A percentile compares a stretch with the other conserved stretches of the same genome.
Conservation (phyloP, 2,888 invertebrate genomes). For the Eupithecia abbreviata region DNA sequence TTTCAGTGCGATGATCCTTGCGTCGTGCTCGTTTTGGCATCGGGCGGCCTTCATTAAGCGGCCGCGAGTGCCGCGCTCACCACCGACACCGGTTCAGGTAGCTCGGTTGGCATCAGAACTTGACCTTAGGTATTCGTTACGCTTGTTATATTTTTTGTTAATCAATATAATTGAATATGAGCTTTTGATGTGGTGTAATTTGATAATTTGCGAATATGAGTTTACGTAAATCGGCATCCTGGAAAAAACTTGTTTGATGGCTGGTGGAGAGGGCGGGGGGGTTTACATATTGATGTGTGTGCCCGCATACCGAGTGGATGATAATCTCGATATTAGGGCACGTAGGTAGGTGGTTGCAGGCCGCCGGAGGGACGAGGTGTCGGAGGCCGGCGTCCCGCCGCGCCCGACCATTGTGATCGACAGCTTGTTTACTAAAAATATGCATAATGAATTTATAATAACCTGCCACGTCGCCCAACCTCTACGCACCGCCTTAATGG, state of each 20-base stretch:
- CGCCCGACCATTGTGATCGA: constrained; percentile 80
- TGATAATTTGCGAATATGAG: constrained; percentile 75
- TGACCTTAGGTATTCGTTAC: constrained; percentile 81
- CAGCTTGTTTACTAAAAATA: constrained; percentile 84
- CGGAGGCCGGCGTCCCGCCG: constrained; percentile 76
- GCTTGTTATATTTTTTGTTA: constrained; percentile 75
- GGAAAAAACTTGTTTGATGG: constrained; percentile 68
- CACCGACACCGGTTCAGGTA: constrained; percentile 77
- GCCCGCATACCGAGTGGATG: constrained; percentile 55
- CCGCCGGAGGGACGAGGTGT: constrained; percentile 65
- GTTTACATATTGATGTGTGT: constrained; percentile 46
- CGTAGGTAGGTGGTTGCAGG: constrained; percentile 54
- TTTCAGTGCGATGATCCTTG: constrained; percentile 78
- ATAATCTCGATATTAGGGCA: constrained; percentile 66
- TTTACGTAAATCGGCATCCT: constrained; percentile 62
- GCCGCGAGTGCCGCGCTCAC: constrained; percentile 64
- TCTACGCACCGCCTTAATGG: constrained; percentile 50
- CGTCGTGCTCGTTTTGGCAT: constrained; percentile 76
- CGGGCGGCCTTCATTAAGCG: constrained; percentile 78
- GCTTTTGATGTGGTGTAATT: constrained; percentile 77
- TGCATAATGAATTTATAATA: constrained; percentile 84
- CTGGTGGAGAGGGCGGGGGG: constrained; percentile 51
- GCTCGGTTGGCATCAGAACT: constrained; percentile 73
- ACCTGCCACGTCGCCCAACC: constrained; percentile 66
- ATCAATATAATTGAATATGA: constrained; percentile 72